phyloP scores from a whole-genome alignment of 2,888 invertebrate genomes.

The Lasioglossum villosulum region DNA sequence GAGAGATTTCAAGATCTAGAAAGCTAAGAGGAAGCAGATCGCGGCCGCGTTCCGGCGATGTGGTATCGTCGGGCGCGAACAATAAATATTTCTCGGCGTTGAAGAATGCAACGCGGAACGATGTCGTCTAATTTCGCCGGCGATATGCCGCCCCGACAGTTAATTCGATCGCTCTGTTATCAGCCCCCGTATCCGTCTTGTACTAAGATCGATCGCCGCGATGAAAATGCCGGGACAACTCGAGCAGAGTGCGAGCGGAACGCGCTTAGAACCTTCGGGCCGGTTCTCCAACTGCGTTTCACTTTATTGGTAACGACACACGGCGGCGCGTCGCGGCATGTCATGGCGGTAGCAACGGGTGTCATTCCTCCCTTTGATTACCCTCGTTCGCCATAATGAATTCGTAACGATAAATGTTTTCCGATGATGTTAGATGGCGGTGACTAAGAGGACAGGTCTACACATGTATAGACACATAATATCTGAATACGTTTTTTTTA shows the following conservation, averaged over 20 bases:
- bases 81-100: neutral
- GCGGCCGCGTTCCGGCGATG: neutral
- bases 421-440: neutral
- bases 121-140: constrained; percentile 49
- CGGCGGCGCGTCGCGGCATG: no score
- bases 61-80: neutral
- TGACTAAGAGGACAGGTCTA: neutral
- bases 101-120: constrained; percentile 25
- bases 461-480: no score
- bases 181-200: neutral
- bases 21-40: neutral
- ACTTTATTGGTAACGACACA: neutral
- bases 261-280: neutral
- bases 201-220: neutral
- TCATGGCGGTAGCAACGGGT: neutral
- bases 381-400: neutral
- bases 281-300: neutral
- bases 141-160: constrained; percentile 25
- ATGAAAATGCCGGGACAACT: neutral
- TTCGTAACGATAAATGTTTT: neutral
- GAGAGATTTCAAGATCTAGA: neutral
- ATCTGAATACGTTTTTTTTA: neutral
- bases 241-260: constrained; percentile 3
- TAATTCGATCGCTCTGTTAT: constrained; percentile 29
- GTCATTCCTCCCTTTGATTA: neutral